These are phyloP conservation scores for Amphipoea lucens DNA, from an alignment of 2,888 invertebrate species.

Conservation along the genomic window DNA sequence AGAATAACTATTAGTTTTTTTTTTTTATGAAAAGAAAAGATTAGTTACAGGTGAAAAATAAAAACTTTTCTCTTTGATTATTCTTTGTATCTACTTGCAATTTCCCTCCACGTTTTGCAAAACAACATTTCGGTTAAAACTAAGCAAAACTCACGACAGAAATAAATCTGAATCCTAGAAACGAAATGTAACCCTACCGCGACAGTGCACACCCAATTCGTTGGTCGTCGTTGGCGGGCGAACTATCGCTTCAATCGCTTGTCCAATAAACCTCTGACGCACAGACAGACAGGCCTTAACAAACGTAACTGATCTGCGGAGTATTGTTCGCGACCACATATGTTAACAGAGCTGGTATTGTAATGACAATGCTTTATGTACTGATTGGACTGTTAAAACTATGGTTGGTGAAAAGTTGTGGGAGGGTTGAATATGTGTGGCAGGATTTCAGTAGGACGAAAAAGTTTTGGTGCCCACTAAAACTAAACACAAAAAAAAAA, in stretches of 20 bases:
- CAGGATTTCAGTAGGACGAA: conserved; percentile 4
- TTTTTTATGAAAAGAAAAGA: too few species aligned
- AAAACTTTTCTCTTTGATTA: neutral
- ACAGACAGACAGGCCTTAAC: conserved; percentile 83
- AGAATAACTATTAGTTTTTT: neutral
- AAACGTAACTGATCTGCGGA: conserved; percentile 82
- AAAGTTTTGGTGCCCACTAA: neutral
- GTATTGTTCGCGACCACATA: conserved; percentile 83
- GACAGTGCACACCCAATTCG: conserved; percentile 58
- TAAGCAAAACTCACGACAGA: conserved; percentile 40
- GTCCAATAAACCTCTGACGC: conserved; percentile 85
- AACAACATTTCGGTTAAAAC: conserved; percentile 23
- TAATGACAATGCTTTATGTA: conserved; percentile 68
- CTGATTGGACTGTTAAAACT: conserved; percentile 63
- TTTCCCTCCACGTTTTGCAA: neutral
- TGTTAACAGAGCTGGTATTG: conserved; percentile 65
- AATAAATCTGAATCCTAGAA: conserved; percentile 62
- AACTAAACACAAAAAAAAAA: neutral
- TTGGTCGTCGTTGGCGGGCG: conserved; percentile 82
- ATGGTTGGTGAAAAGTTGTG: conserved; percentile 38
- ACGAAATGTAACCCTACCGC: conserved; percentile 55
- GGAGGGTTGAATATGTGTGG: conserved; percentile 11
- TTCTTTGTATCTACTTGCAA: neutral
- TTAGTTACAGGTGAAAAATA: neutral
- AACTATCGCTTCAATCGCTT: conserved; percentile 84